Evolutionary conservation across 2,888 invertebrate genomes (phyloP), one percentile per base, ranked within the genome.

Genomic region (Eristalinus aeneus): DNA sequence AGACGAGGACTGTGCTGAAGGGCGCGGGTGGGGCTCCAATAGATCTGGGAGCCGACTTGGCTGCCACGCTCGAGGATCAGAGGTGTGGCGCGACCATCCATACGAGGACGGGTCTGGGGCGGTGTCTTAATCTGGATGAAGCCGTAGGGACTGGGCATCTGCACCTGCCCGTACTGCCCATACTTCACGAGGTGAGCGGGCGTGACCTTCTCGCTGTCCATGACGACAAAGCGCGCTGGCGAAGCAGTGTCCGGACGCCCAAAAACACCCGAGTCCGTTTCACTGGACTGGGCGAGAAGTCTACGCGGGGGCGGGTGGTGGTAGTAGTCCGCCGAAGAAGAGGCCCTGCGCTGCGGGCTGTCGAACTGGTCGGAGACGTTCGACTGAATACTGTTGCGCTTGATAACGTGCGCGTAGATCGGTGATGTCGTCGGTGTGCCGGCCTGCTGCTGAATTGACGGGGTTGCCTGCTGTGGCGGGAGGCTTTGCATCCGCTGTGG

Each of bases 341-440:
- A 81, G 4, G 88, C 87, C 67, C 88, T 88, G 9, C 89, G 89
- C 67, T 89, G 90, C 3, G 90, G 91, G 88, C 89, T 91, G 78
- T 90, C 90, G 75, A 91, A 91, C 56, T 90, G 89, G 64, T 92
- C 92, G 10, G 92, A 91, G 10, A 89, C 90, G 71, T 90, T 92
- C 31, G 92, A 92, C 36, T 91, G 88, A 36, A 92, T 84, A 74
- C 92, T 92, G 78, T 89, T 90, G 10, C 91, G 90, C 68, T 92
- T 92, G 22, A 91, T 89, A 1, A 92, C 91, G 73, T 92, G 92
- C 23, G 92, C 91, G 88, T 92, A 92, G 60, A 92, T 91, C 9
- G 92, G 92, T 36, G 91, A 91, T 36, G 88, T 88, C 0, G 89
- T 88, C 16, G 87, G 88, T 4, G 73, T 86, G 61, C 36, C 67